Evolutionary conservation across 2,888 invertebrate genomes (phyloP), one percentile per base, ranked within the genome.

Genomic region (Lathronympha strigana): DNA sequence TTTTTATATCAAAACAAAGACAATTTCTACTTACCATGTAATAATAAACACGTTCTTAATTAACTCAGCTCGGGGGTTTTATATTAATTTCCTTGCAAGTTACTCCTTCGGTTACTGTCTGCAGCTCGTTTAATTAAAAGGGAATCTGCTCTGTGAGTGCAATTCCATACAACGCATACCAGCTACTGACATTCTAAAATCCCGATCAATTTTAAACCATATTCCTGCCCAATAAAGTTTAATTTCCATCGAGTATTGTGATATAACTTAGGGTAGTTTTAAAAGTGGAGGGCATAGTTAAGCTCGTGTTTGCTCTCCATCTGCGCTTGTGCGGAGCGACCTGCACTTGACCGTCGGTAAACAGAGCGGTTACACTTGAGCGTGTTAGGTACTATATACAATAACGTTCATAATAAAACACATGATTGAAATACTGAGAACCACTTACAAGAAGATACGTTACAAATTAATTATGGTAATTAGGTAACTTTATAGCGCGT

Each of bases 101-200:
- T 51, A 68, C 57, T 64, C 63, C 69, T 67, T 67, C 66, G 66
- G 63, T 60, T 61, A 36, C 63, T 62, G 63, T 63, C 66, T 54
- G 64, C 67, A 70, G 67, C 70, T 63, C 67, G 68, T 70, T 70
- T 70, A 70, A 71, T 69, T 71, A 69, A 71, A 71, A 71, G 69
- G 69, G 69, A 66, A 71, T 69, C 68, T 68, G 64, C 66, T 66
- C 62, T 51, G 50, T 61, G 63, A 67, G 70, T 70, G 70, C 70
- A 70, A 11, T 43, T 15, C 43, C 2, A 11, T 21, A 3, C 2
- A 3, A 21, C 21, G 43, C 17, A 17, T 40, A 40, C 11, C 19
- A 21, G 21, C 43, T 43, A 43, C 13, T 43, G 11, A 21, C 43
- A 21, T 4, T 1, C 4, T 3, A 8, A 19, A 19, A 21, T 8